Percentiles rank a stretch among this genome's conserved stretches.
Evolutionary conservation across 2,113 vertebrate genomes (phyloP).

Genomic region (Henicopernis longicauda): DNA sequence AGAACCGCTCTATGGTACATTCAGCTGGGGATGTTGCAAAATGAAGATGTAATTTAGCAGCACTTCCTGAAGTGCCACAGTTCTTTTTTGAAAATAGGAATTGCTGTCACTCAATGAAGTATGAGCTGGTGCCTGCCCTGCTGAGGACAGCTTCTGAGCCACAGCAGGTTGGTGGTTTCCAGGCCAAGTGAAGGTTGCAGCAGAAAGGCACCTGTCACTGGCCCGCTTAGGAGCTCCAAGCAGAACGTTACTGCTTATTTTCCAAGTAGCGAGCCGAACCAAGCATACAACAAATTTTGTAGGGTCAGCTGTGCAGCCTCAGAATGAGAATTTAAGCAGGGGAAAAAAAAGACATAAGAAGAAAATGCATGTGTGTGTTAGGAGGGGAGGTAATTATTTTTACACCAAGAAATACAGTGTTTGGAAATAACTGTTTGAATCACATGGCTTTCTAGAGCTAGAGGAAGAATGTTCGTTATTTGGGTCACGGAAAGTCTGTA

Average conservation of each 20-base stretch:
- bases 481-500: neutral
- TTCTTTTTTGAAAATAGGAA: neutral
- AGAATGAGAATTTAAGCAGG: neutral
- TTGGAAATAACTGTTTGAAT: neutral
- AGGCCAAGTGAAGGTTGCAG: neutral
- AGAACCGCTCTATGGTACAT: neutral
- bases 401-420: neutral
- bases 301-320: neutral
- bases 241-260: neutral
- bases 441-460: neutral
- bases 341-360: rapidly evolving
- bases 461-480: neutral
- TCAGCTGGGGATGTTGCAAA: neutral
- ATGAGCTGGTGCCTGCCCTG: neutral
- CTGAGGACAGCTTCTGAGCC: neutral
- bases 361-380: neutral
- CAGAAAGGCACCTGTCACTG: neutral
- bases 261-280: neutral
- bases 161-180: neutral
- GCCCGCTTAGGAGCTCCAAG: neutral
- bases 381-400: neutral
- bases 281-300: neutral
- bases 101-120: neutral
- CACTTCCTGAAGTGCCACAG: neutral
- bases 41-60: neutral